Base-by-base conservation (phyloP, 1,140 invertebrate species). In the Metaphire vulgaris region DNA sequence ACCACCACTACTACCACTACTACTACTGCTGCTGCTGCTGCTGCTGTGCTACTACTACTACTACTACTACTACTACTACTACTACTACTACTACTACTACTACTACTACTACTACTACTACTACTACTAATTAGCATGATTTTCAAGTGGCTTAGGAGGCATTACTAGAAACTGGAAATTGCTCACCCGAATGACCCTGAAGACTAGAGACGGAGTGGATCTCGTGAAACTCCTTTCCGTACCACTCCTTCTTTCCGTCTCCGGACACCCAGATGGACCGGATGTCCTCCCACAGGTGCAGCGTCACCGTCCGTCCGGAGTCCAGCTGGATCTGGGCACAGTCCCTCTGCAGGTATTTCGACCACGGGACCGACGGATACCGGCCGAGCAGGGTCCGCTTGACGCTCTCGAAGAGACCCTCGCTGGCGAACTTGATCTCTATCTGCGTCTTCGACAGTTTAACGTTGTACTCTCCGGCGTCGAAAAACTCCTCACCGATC, bases 201-300 rank as follows among this genome's bases (percentile, higher is more conserved):
- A 65, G n/a, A 2, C 31, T 1, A n/a, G 29, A 32, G 30, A 33
- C 33, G 16, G 28, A 31, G 28, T 69, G 69, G 1, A 75, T 31
- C 15, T 75, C 65, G 6, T 75, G 65, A 33, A 75, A 75, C 67
- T 75, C 74, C 26, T 32, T 68, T 16, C 32, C 28, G 33, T 75
- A 75, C 74, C 74, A 75, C 6, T 75, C 29, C 64, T 68, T 75
- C 74, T 75, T 75, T 12, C 74, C 74, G 33, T 75, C 74, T 21
- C 74, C 74, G 30, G 74, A 75, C 64, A 75, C 30, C 74, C 74
- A 75, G 31, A 75, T 30, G 6, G 74, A 75, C 65, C 65, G 32
- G 1, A 75, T 75, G 74, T 75, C 74, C 29, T 75, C 74, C 74
- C 74, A 75, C 74, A 75, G 16, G 34, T 75, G 64, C 1, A 75